These are phyloP conservation scores for Anseranas semipalmata DNA, from an alignment of 2,113 vertebrate species.

Conservation along the genomic window DNA sequence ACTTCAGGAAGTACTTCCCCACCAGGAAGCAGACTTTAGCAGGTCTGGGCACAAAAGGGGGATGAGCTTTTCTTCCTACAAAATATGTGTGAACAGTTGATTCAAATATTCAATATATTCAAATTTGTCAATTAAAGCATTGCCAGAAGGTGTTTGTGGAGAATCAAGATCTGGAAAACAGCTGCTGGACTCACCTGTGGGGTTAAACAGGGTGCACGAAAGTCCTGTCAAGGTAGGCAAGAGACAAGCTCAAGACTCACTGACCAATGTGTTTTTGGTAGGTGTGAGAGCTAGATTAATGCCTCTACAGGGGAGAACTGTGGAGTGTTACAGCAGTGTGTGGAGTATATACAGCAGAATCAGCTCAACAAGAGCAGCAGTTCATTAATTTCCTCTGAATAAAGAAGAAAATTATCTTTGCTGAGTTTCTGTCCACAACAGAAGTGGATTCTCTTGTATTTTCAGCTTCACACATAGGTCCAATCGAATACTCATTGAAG, in stretches of 20 bases:
- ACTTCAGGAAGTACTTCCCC: background rate
- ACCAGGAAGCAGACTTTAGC: background rate
- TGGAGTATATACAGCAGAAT: background rate
- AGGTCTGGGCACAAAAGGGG: background rate
- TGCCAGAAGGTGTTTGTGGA: background rate
- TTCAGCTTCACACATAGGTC: background rate
- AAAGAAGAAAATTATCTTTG: background rate
- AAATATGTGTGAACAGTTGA: rapidly evolving
- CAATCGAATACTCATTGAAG: conserved; percentile 47
- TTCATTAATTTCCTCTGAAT: background rate
- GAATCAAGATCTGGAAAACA: background rate
- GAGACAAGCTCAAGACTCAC: rapidly evolving
- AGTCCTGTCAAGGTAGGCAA: background rate
- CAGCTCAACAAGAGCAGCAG: background rate
- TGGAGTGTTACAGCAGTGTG: background rate
- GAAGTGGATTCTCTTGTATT: conserved; percentile 39
- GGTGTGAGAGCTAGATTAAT: rapidly evolving
- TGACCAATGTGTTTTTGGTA: rapidly evolving
- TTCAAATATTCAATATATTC: too few species aligned
- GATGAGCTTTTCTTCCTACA: background rate
- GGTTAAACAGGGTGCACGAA: background rate
- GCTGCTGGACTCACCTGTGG: background rate
- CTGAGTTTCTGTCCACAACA: background rate
- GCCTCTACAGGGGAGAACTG: background rate
- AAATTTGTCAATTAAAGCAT: background rate